Conservation (phyloP, 1,140 invertebrate species). For the Drosophila arawakana region DNA sequence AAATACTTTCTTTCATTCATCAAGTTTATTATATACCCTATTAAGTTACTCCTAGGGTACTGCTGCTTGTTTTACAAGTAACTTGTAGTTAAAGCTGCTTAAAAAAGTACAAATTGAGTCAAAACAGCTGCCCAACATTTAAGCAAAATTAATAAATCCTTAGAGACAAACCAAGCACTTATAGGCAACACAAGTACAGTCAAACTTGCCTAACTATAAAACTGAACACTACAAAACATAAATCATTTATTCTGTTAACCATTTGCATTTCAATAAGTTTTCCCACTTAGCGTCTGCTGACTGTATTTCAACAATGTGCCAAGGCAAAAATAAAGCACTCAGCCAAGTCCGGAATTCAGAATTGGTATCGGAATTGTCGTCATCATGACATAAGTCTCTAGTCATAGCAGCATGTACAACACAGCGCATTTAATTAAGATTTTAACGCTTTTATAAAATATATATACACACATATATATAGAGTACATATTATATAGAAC, state of each 20-base stretch:
- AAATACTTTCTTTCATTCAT: too few species aligned
- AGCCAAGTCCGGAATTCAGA: slow-evolving; percentile 20
- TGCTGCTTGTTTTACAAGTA: slow-evolving; percentile 16
- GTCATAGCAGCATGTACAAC: slow-evolving; percentile 9
- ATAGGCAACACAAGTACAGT: slow-evolving; percentile 5
- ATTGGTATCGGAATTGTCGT: slow-evolving; percentile 44
- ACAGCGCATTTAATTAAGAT: slow-evolving; percentile 52
- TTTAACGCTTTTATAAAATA: slow-evolving; percentile 42
- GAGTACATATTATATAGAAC: slow-evolving; percentile 5
- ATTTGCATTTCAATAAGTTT: not conserved
- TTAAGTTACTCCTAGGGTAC: not conserved
- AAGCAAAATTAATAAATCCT: too few species aligned
- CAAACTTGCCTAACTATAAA: not conserved
- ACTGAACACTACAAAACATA: not conserved
- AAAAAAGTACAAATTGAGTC: slow-evolving; percentile 43
- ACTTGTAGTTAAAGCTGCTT: slow-evolving; percentile 19
- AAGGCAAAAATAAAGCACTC: not conserved
- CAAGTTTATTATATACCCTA: not conserved
- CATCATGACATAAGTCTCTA: slow-evolving; percentile 41
- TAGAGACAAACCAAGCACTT: too few species aligned
- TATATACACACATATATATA: not conserved
- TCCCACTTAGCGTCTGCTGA: not conserved
- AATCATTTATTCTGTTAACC: not conserved
- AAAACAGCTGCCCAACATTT: slow-evolving; percentile 45
- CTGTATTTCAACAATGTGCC: slow-evolving; percentile 5